Evolutionary conservation across 2,797 vertebrate genomes (phyloP), one percentile per base, ranked within the genome.

Genomic region (Poecile montanus): DNA sequence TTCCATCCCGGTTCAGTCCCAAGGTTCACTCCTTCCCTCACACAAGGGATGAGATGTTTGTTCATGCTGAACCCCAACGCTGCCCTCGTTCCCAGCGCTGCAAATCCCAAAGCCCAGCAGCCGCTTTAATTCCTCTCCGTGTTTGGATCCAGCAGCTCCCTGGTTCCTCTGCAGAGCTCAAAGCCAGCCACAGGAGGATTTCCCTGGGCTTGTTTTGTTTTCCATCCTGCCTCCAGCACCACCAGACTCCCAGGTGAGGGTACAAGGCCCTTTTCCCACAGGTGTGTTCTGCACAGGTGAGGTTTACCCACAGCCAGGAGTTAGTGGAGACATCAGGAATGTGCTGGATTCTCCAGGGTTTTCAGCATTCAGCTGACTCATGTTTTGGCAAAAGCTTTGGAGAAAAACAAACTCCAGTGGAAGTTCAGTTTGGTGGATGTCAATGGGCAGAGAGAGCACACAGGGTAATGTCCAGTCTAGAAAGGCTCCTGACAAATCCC

Each of bases 1-100:
- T 50, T 34, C 6, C 7, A 5, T 26, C 76, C 29, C 2, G 14
- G 38, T 63, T 34, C 54, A 54, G 45, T 5, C 10, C 6, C 1
- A 11, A 36, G 22, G 23, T 17, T 88, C 23, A 0, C 22, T 34
- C 18, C 6, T 21, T 32, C 12, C 22, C 44, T 65, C 25, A 4
- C 71, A 16, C 16, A 2, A 42, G 44, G 36, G 48, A 26, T 2
- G 27, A 32, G 71, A 9, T 58, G 27, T 47, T 72, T 71, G 57
- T 45, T 42, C 71, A 5, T 1, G 1, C 44, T 4, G 5, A 76
- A 47, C 21, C 30, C 60, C 27, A 20, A 13, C 1, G 0, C 42
- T 29, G 13, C 38, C 26, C 30, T 32, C 0, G 0, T 9, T 62
- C n/a, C 11, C 44, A 6, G 27, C 1, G 0, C 70, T 23, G 30